Evolutionary conservation across 2,113 vertebrate genomes (phyloP).

Genomic region (Leiothrix lutea): DNA sequence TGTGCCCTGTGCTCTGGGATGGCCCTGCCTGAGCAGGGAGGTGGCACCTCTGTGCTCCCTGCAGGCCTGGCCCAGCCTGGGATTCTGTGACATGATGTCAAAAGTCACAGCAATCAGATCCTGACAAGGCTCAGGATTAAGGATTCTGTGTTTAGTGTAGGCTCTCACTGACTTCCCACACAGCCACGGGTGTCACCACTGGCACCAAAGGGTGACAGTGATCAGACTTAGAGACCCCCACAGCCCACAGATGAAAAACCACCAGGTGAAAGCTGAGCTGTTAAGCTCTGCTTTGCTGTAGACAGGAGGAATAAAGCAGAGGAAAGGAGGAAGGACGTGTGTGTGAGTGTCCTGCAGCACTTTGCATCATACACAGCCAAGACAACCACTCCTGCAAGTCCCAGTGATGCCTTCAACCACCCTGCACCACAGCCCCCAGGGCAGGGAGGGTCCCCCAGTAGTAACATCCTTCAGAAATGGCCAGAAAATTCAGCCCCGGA

Average conservation of each 20-base stretch:
- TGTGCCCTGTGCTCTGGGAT: background rate
- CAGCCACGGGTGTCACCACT: accelerated
- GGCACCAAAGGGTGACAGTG: accelerated
- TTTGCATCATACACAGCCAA: background rate
- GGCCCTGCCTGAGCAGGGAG: background rate
- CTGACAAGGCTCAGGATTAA: background rate
- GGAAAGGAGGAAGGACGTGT: accelerated
- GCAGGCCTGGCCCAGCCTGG: too few relatives aligned
- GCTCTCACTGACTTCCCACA: background rate
- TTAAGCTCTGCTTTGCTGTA: background rate
- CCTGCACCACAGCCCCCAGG: background rate
- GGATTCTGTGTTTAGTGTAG: background rate
- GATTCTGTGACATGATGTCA: background rate
- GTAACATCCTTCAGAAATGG: background rate
- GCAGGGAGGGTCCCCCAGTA: background rate
- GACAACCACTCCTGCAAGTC: background rate
- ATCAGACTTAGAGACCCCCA: background rate
- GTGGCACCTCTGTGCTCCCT: background rate
- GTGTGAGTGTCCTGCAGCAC: background rate
- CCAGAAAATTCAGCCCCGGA: accelerated
- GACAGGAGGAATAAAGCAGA: background rate
- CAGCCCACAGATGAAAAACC: background rate
- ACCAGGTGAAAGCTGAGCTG: background rate
- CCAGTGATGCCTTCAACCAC: background rate
- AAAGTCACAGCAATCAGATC: accelerated